phyloP scores from a whole-genome alignment of 1,140 invertebrate species.

The Apocrypta bakeri region DNA sequence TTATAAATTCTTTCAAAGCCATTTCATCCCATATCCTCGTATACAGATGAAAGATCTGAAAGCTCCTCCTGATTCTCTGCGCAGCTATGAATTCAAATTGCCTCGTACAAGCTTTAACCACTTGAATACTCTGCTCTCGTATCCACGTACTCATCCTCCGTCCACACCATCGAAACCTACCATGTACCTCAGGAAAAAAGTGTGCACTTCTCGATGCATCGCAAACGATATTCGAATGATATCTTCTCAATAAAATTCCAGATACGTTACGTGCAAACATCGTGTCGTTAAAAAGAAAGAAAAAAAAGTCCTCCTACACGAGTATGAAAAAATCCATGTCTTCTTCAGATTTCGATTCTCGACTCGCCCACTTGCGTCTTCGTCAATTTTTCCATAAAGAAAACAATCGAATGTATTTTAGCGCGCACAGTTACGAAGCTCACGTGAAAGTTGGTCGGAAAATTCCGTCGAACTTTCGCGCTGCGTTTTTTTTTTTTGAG shows the following conservation, averaged over 20 bases:
- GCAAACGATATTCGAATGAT: constrained; percentile 18
- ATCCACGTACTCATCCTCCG: constrained; percentile 57
- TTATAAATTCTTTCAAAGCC: constrained; percentile 75
- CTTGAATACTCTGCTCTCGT: constrained; percentile 60
- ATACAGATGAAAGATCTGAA: constrained; percentile 79
- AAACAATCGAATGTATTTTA: neutral
- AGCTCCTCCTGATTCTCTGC: constrained; percentile 76
- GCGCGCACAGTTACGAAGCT: neutral
- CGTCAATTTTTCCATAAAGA: too few species aligned
- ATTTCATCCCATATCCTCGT: constrained; percentile 78
- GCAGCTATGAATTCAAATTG: constrained; percentile 80
- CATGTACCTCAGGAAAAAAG: constrained; percentile 19
- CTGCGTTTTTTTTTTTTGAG: neutral
- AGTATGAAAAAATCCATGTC: neutral
- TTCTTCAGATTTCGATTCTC: neutral
- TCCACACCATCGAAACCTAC: constrained; percentile 35
- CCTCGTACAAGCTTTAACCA: constrained; percentile 73
- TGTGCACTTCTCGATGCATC: neutral
- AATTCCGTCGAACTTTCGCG: neutral
- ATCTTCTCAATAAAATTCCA: constrained; percentile 34
- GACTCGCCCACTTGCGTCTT: too few species aligned
- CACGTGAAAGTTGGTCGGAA: neutral
- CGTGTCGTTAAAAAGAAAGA: too few species aligned
- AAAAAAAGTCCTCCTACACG: neutral
- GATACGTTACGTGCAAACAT: constrained; percentile 42